These are phyloP conservation scores for Elaphurus davidianus DNA, from an alignment of 2,113 vertebrate genomes.

Conservation along the genomic window DNA sequence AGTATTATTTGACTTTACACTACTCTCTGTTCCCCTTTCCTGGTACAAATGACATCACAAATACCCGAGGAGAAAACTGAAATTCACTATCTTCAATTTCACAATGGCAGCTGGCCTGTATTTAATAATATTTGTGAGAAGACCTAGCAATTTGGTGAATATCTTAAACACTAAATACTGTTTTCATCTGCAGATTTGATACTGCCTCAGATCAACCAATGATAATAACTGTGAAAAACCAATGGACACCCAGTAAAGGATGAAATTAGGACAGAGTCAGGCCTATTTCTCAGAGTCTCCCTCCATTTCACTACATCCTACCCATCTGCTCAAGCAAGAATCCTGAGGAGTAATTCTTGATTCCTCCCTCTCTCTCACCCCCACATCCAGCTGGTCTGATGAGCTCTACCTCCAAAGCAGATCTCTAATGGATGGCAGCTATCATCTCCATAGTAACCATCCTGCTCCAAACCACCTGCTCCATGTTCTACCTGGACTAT, in stretches of 20 bases:
- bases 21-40: neutral
- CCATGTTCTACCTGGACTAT: neutral
- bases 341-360: neutral
- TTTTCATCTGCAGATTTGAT: neutral
- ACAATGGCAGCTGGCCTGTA: neutral
- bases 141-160: neutral
- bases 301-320: neutral
- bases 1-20: neutral
- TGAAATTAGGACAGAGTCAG: neutral
- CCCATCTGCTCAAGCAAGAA: neutral
- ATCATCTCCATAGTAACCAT: neutral
- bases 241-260: neutral
- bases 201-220: neutral
- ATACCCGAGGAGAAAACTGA: neutral
- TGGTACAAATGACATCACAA: neutral
- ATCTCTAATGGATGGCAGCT: neutral
- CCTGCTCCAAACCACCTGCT: neutral
- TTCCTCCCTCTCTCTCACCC: neutral
- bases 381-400: neutral
- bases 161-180: neutral
- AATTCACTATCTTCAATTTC: neutral
- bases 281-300: neutral
- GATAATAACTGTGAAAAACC: neutral
- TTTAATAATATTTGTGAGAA: neutral
- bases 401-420: neutral